Conservation (phyloP, 2,113 vertebrate genomes). For the Albula goreensis region DNA sequence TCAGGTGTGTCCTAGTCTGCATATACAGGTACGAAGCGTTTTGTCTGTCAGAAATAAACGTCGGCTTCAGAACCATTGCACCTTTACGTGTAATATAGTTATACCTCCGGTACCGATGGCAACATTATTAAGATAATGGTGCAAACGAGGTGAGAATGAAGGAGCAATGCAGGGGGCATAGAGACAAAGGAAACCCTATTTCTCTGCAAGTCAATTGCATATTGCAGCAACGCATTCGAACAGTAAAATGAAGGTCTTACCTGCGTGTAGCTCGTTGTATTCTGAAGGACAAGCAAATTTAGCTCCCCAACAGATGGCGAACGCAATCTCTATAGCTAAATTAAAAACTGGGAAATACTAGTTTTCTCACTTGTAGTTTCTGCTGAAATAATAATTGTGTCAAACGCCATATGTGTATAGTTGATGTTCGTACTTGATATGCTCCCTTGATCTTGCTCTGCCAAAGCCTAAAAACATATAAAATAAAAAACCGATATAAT, state of each 20-base stretch:
- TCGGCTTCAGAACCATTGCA: not conserved
- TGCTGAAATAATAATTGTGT: not conserved
- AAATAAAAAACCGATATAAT: not conserved
- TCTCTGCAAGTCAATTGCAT: not conserved
- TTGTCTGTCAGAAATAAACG: not conserved
- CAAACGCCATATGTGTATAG: not conserved
- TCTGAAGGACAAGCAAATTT: not conserved
- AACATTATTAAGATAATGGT: not conserved
- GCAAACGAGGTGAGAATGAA: not conserved
- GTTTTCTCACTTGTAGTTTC: not conserved
- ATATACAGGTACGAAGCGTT: not conserved
- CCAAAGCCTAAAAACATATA: not conserved
- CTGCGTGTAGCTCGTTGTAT: slow-evolving; percentile 26
- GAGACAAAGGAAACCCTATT: slow-evolving; percentile 3
- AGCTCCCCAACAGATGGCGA: not conserved
- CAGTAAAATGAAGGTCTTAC: slow-evolving; percentile 21
- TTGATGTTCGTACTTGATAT: not conserved
- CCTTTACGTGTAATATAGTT: not conserved
- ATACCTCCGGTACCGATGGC: not conserved
- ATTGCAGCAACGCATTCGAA: not conserved
- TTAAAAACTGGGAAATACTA: not conserved
- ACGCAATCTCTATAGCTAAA: not conserved
- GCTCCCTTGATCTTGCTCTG: not conserved
- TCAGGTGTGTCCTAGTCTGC: slow-evolving; percentile 14
- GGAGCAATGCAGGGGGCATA: not conserved